These are phyloP conservation scores for Brachyrhaphis roseni DNA, from an alignment of 2,797 vertebrate genomes.

Conservation along the genomic window DNA sequence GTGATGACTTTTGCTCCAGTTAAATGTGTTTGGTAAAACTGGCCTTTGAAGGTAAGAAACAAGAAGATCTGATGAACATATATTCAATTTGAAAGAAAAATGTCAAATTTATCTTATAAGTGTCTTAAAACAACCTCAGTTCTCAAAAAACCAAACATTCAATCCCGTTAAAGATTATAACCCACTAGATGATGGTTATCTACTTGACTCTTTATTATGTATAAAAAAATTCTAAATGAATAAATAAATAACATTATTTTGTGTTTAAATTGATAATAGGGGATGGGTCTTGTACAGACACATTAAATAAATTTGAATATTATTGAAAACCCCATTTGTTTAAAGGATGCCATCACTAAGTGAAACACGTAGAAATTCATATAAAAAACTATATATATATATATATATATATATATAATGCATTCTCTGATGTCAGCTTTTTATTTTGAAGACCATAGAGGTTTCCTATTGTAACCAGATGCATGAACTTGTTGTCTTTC, in stretches of 20 bases:
- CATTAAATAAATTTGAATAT: too few species aligned
- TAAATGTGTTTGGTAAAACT: background rate
- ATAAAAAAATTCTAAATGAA: background rate
- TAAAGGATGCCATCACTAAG: too few species aligned
- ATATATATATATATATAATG: too few species aligned
- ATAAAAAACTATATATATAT: too few species aligned
- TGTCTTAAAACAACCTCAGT: too few species aligned
- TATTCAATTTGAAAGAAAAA: background rate
- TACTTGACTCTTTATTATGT: background rate
- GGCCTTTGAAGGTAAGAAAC: background rate
- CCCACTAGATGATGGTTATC: background rate
- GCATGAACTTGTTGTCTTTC: background rate
- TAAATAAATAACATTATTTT: background rate
- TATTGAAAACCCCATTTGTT: too few species aligned
- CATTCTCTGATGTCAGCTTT: too few species aligned
- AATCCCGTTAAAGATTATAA: background rate
- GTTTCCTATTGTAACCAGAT: background rate
- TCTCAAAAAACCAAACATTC: too few species aligned
- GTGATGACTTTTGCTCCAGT: accelerated
- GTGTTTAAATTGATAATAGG: background rate
- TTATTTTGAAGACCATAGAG: background rate
- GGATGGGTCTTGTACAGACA: background rate
- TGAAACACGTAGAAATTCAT: too few species aligned
- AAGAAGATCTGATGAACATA: background rate
- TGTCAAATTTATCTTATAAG: background rate